phyloP scores from a whole-genome alignment of 2,113 vertebrate genomes.

The Rhynchopsitta pachyrhyncha region DNA sequence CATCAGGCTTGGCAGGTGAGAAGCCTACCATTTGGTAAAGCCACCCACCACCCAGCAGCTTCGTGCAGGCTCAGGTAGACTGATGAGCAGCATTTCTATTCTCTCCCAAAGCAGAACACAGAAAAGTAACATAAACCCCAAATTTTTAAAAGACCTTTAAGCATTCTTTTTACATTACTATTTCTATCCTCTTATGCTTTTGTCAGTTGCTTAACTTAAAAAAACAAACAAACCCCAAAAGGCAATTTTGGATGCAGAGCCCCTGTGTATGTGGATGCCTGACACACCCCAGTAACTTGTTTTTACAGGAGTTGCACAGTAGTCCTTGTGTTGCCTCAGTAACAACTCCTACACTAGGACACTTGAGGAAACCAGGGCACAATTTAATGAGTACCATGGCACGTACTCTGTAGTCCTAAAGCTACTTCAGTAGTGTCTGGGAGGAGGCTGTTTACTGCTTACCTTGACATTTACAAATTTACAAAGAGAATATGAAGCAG shows the following conservation, averaged over 20 bases:
- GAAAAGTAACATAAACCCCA: neutral
- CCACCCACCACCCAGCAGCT: neutral
- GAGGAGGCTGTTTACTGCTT: conserved; percentile 1
- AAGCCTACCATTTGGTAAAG: neutral
- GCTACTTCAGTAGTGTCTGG: neutral
- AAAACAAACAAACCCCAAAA: neutral
- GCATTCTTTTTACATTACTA: neutral
- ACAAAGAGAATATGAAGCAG: neutral
- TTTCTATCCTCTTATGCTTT: neutral
- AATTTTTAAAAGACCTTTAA: neutral
- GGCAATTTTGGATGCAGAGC: neutral
- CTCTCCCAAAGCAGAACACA: neutral
- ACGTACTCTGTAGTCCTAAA: neutral
- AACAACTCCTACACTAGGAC: conserved; percentile 15
- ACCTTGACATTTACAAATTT: neutral
- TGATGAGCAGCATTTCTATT: neutral
- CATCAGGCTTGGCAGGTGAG: neutral
- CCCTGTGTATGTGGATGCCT: neutral
- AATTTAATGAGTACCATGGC: conserved; percentile 3
- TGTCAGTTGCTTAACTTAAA: neutral
- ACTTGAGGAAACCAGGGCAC: conserved; percentile 42
- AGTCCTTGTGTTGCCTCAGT: conserved; percentile 1
- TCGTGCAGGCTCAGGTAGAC: neutral
- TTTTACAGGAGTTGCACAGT: neutral
- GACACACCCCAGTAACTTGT: neutral